Evolutionary conservation across 2,888 invertebrate species (phyloP).

Genomic region (Abscondita cerata): DNA sequence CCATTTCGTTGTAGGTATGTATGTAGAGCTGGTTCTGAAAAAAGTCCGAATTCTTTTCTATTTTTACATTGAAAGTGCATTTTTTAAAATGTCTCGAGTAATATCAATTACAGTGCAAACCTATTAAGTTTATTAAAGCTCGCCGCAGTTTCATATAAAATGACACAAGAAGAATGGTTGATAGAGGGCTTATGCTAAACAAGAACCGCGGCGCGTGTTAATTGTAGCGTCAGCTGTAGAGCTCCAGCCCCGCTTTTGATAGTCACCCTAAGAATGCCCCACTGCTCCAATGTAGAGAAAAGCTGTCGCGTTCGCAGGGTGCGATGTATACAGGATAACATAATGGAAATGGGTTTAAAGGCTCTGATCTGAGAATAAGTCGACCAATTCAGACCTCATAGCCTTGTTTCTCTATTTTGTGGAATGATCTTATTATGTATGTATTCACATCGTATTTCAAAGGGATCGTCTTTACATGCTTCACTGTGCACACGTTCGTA

Average conservation of each 20-base stretch:
- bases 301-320: slow-evolving; percentile 23
- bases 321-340: slow-evolving; percentile 26
- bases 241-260: slow-evolving; percentile 23
- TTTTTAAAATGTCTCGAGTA: slow-evolving; percentile 18
- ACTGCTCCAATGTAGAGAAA: slow-evolving; percentile 29
- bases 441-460: not conserved
- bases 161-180: slow-evolving; percentile 38
- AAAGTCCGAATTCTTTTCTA: too few species aligned
- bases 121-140: slow-evolving; percentile 40
- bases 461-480: not conserved
- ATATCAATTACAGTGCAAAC: slow-evolving; percentile 38
- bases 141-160: slow-evolving; percentile 41
- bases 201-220: slow-evolving; percentile 44
- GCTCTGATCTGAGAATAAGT: slow-evolving; percentile 20
- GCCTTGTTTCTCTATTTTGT: slow-evolving; percentile 11
- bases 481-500: not conserved
- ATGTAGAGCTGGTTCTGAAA: too few species aligned
- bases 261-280: slow-evolving; percentile 25
- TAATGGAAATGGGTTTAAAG: slow-evolving; percentile 27
- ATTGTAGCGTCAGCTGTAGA: slow-evolving; percentile 39
- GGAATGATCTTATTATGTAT: slow-evolving; percentile 11
- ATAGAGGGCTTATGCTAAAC: slow-evolving; percentile 39
- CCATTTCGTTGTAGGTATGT: not conserved
- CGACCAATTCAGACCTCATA: slow-evolving; percentile 14
- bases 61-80: not conserved